Percentiles rank a stretch among this genome's conserved stretches.
These are phyloP conservation scores for Entomobrya proxima DNA, from an alignment of 2,888 invertebrate genomes.

Conservation along the genomic window DNA sequence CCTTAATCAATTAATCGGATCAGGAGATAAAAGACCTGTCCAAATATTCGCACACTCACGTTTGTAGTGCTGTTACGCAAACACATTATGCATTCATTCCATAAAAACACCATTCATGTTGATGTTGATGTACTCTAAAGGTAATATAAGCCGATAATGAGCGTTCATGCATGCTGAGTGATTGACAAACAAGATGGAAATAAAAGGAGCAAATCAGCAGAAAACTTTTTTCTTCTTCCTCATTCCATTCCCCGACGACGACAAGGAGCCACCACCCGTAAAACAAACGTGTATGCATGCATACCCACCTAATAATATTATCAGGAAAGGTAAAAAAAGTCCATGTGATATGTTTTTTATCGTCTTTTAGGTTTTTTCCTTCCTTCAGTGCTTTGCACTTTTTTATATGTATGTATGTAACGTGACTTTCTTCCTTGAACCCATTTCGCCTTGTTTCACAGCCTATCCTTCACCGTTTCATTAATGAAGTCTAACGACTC, in stretches of 20 bases:
- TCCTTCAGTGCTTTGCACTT: too few species aligned
- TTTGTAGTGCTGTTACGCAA: background rate
- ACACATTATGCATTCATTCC: background rate
- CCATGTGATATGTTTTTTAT: background rate
- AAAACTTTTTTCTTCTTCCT: background rate
- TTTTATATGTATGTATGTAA: too few species aligned
- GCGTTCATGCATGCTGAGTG: constrained; percentile 21
- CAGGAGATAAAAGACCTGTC: background rate
- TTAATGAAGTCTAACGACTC: constrained; percentile 24
- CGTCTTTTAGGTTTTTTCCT: too few species aligned
- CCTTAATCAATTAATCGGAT: background rate
- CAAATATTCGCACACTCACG: too few species aligned
- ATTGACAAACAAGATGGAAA: constrained; percentile 17
- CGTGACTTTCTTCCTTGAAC: background rate
- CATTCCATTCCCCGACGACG: background rate
- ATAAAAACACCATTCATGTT: background rate
- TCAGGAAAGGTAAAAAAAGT: background rate
- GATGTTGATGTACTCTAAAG: background rate
- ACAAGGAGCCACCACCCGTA: background rate
- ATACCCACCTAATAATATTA: background rate
- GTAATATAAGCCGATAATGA: background rate
- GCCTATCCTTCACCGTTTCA: too few species aligned
- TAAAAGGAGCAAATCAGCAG: constrained; percentile 6
- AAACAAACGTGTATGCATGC: constrained; percentile 1
- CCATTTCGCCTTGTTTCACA: background rate